Conservation (phyloP, 2,113 vertebrate genomes). For the Pipra filicauda region DNA sequence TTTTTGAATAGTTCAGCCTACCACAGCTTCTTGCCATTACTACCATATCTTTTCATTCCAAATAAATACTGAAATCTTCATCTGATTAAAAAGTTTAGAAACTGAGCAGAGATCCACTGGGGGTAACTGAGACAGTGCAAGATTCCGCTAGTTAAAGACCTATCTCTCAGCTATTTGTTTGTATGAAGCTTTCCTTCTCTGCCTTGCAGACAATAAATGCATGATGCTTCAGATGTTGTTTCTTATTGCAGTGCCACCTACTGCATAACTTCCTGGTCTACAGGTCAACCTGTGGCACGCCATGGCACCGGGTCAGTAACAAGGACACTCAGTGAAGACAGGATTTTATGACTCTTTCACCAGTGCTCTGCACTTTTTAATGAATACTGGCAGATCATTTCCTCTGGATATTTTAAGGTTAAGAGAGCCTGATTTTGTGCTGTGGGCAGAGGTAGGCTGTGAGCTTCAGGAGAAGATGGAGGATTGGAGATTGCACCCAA, state of each 20-base stretch:
- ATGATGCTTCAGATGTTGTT: accelerated
- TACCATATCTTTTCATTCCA: accelerated
- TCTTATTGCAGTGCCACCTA: neutral
- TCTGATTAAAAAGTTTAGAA: neutral
- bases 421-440: neutral
- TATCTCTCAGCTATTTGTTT: neutral
- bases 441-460: neutral
- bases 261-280: neutral
- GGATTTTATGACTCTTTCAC: neutral
- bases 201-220: neutral
- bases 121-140: neutral
- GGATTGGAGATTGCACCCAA: neutral
- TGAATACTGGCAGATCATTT: neutral
- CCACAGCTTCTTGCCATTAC: neutral
- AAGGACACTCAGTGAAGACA: neutral
- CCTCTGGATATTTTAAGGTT: neutral
- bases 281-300: neutral
- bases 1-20: neutral
- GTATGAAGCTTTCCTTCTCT: neutral
- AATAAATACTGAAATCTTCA: neutral
- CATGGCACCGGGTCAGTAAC: neutral
- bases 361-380: accelerated
- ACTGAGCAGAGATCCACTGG: neutral
- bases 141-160: neutral
- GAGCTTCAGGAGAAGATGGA: neutral